Evolutionary conservation across 2,888 invertebrate species (phyloP).

Genomic region (Drosophila borealis): DNA sequence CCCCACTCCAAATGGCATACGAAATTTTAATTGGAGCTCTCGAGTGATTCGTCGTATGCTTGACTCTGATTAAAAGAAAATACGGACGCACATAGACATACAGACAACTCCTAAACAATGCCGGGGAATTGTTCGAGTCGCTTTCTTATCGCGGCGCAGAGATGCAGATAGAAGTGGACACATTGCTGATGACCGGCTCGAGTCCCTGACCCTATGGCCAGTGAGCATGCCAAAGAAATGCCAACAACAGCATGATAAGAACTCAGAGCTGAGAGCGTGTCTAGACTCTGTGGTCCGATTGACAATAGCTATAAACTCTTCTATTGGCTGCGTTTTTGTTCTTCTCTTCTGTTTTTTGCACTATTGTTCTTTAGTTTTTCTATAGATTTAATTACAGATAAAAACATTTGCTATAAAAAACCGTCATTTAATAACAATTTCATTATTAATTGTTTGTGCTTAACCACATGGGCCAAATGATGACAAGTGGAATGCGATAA

Average conservation of each 20-base stretch:
- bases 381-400: conserved; percentile 21
- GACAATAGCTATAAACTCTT: conserved; percentile 1
- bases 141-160: conserved; percentile 11
- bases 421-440: conserved; percentile 53
- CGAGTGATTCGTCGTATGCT: neutral
- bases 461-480: conserved; percentile 26
- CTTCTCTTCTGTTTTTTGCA: neutral
- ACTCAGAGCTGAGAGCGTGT: neutral
- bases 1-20: conserved; percentile 20
- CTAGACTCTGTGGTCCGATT: conserved; percentile 8
- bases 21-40: neutral
- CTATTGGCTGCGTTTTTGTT: neutral
- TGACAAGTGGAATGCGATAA: conserved; percentile 49
- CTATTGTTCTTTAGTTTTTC: neutral
- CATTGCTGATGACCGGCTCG: conserved; percentile 8
- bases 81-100: neutral
- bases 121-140: conserved; percentile 16
- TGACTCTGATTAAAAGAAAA: neutral
- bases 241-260: conserved; percentile 22
- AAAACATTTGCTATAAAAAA: conserved; percentile 15
- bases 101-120: conserved; percentile 22
- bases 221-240: conserved; percentile 7
- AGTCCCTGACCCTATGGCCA: conserved; percentile 45
- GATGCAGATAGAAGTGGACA: neutral
- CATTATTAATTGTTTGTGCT: conserved; percentile 45